Evolutionary conservation across 2,113 vertebrate species (phyloP).

Genomic region (Laticauda laticaudata): DNA sequence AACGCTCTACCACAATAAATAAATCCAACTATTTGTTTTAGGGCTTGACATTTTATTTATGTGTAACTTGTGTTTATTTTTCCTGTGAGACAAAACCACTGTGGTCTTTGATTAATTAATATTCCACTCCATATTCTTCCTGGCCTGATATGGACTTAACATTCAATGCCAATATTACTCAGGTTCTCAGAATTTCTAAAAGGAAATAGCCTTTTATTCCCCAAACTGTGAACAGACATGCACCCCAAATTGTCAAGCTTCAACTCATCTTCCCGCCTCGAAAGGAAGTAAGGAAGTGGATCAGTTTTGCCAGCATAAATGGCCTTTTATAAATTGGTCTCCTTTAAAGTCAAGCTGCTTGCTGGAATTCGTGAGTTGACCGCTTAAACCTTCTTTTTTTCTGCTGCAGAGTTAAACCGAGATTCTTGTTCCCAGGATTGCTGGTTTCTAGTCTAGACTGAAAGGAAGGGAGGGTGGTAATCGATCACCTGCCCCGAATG

Average conservation of each 20-base stretch:
- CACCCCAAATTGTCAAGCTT: neutral
- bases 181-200: neutral
- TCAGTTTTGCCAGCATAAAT: neutral
- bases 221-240: neutral
- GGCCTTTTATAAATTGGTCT: neutral
- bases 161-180: neutral
- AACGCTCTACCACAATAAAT: neutral
- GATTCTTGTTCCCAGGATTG: neutral
- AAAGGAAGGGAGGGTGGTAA: neutral
- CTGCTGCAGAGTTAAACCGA: neutral
- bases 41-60: neutral
- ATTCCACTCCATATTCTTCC: neutral
- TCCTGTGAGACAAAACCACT: neutral
- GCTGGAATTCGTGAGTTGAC: neutral
- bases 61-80: neutral
- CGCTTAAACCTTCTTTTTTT: neutral
- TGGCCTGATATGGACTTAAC: neutral
- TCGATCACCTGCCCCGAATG: no score
- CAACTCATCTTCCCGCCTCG: no score
- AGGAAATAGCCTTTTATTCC: neutral
- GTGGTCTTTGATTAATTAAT: neutral
- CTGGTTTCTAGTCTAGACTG: neutral
- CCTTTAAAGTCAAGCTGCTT: neutral
- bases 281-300: no score
- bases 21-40: neutral